phyloP scores from a whole-genome alignment of 2,113 vertebrate species.

The Himantopus leucocephalus region DNA sequence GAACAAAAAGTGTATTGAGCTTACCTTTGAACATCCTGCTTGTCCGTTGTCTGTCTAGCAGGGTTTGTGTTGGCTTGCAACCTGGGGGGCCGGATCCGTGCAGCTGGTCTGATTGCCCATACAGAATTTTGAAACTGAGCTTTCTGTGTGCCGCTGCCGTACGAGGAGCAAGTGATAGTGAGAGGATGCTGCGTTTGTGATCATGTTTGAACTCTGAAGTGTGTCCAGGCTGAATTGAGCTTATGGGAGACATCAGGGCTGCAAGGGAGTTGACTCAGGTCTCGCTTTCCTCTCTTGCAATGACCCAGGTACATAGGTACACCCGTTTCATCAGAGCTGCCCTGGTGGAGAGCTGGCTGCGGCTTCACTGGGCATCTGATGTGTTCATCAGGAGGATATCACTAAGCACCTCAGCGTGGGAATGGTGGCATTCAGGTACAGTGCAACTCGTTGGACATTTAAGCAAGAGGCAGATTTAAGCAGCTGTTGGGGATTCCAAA shows the following conservation, averaged over 20 bases:
- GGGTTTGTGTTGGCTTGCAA: background rate
- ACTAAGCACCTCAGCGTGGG: background rate
- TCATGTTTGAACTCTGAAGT: background rate
- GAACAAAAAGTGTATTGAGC: background rate
- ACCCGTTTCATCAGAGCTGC: fast-evolving
- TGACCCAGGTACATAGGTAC: background rate
- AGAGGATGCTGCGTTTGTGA: background rate
- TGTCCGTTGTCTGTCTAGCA: background rate
- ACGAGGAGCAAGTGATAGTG: background rate
- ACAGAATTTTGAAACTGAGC: background rate
- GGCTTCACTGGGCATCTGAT: background rate
- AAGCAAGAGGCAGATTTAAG: background rate
- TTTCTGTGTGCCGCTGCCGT: fast-evolving
- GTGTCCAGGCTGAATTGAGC: fast-evolving
- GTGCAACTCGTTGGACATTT: fast-evolving
- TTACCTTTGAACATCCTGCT: background rate
- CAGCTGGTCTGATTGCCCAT: fast-evolving
- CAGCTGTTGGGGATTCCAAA: background rate
- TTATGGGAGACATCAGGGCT: background rate
- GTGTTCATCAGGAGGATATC: background rate
- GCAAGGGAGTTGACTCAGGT: fast-evolving
- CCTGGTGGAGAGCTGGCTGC: background rate
- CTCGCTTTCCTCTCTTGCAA: background rate
- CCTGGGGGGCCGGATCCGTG: fast-evolving
- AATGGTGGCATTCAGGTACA: background rate